phyloP scores from a whole-genome alignment of 2,888 invertebrate species.

The Mythimna vitellina region DNA sequence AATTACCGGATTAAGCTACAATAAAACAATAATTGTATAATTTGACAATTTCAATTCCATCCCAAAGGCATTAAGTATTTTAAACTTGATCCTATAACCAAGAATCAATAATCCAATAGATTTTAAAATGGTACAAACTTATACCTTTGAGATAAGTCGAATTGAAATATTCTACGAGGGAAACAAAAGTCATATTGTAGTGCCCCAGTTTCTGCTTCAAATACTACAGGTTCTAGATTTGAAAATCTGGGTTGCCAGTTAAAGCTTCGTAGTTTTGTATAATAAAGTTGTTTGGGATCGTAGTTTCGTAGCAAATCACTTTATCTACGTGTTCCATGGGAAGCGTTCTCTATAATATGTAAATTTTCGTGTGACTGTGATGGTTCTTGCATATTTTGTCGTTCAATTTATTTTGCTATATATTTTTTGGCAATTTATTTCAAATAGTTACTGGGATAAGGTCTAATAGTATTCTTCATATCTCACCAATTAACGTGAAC shows the following conservation, averaged over 20 bases:
- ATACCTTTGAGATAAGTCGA: background rate
- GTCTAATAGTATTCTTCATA: too few species aligned
- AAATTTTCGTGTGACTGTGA: too few species aligned
- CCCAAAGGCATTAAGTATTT: background rate
- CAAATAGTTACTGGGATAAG: too few species aligned
- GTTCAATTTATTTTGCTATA: too few species aligned
- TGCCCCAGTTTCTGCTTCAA: constrained; percentile 18
- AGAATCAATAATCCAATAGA: background rate
- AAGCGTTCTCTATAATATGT: too few species aligned
- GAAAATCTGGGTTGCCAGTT: background rate
- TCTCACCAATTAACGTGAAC: background rate
- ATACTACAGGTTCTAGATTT: constrained; percentile 12
- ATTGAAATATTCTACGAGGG: constrained; percentile 4
- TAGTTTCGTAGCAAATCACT: background rate
- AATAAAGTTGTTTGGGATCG: background rate
- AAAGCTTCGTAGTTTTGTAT: background rate
- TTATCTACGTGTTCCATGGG: too few species aligned
- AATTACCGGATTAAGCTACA: background rate
- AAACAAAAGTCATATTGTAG: background rate
- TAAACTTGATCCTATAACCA: background rate
- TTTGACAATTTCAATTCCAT: constrained; percentile 6
- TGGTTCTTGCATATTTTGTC: too few species aligned
- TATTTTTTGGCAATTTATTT: too few species aligned
- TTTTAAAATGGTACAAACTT: constrained; percentile 6
- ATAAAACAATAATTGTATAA: background rate